Base-by-base conservation (phyloP, 2,113 vertebrate species). In the Lipophrys pholis region DNA sequence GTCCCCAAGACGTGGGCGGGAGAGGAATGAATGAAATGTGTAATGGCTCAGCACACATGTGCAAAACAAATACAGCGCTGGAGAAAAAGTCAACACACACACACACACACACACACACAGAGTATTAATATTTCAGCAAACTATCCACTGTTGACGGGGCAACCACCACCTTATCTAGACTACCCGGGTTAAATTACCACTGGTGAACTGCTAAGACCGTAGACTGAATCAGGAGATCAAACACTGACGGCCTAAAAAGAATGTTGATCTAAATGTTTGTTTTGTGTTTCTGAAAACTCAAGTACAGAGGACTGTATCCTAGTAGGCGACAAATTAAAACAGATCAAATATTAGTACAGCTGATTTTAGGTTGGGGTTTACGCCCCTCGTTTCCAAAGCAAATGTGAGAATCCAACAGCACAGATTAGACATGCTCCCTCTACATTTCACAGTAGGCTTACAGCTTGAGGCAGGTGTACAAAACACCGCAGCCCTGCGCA, bases 61-160 rank as follows among this genome's bases (percentile, higher is more conserved):
- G 76, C 70, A 87, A 85, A 81, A 59, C 74, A 86, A 87, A 87
- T 10, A 73, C 21, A 59, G 72, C 17, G 17, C n/a, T 66, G 73
- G 81, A 2, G 62, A 78, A 72, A 78, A 72, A 36, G 73, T 68
- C 68, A 67, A 83, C 78, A 83, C 58, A 72, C 57, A 69, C 62
- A 10, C 7, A 40, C 49, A 54, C 39, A 58, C 7, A 43, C 49
- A 54, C 39, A 58, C 53, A 16, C 53, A 64, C 55, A 52, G 35
- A 10, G 15, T 64, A 92, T 93, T 80, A 93, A 95, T 94, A 93
- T 92, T 95, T 94, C 62, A 94, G 73, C 78, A 87, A 65, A 21
- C 77, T 76, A 67, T 84, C 76, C 69, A 46, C 61, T 78, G 90
- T 92, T 86, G 90, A 89, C 92, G 30, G 51, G 90, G 92, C 80